Evolutionary conservation across 1,140 invertebrate genomes (phyloP).

Genomic region (Potamilus streckersoni): DNA sequence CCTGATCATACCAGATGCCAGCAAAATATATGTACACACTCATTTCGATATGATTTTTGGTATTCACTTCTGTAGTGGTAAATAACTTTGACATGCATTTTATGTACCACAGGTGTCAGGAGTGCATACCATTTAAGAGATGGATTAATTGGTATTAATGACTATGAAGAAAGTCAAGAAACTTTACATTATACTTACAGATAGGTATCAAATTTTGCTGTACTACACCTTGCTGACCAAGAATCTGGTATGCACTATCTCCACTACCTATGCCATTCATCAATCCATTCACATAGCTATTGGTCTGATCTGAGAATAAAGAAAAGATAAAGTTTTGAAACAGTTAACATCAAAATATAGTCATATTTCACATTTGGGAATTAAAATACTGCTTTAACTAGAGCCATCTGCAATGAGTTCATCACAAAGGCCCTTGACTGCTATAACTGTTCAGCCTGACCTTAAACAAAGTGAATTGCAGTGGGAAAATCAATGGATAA

Average conservation of each 20-base stretch:
- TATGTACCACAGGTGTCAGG: neutral
- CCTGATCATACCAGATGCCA: no score
- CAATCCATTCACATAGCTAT: slow-evolving; percentile 48
- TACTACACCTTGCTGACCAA: slow-evolving; percentile 57
- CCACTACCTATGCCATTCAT: slow-evolving; percentile 41
- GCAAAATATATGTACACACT: no score
- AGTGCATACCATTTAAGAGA: neutral
- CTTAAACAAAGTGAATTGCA: no score
- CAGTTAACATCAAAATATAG: no score
- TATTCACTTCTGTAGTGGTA: neutral
- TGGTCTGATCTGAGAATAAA: slow-evolving; percentile 1
- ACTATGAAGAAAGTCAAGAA: neutral
- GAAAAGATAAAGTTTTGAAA: no score
- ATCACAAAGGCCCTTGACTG: no score
- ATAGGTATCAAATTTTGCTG: slow-evolving; percentile 62
- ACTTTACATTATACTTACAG: slow-evolving; percentile 46
- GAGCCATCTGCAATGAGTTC: no score
- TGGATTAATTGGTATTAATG: neutral
- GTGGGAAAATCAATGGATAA: no score
- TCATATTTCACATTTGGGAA: no score
- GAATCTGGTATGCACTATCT: slow-evolving; percentile 34
- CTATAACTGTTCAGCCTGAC: no score
- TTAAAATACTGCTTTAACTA: no score
- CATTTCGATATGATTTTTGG: neutral
- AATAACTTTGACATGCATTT: neutral